Evolutionary conservation across 2,113 vertebrate species (phyloP), one percentile per base, ranked within the genome.

Genomic region (Apodemus sylvaticus): DNA sequence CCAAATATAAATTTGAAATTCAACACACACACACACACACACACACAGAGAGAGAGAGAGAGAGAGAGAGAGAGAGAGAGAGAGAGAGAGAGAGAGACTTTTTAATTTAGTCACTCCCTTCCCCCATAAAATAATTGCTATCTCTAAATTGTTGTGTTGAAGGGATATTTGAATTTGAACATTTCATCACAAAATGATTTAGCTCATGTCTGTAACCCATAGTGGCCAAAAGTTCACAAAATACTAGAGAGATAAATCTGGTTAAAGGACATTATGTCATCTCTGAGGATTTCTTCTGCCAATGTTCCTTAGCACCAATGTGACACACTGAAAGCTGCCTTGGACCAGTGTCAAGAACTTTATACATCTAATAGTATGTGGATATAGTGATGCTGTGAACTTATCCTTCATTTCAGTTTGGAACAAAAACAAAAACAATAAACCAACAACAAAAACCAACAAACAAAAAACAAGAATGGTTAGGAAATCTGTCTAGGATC

Each of bases 111-210:
- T 82, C 90, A 92, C 13, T 31, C 26, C 29, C 45, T 14, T 10
- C 7, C 6, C 5, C 68, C n/a, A 64, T 20, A 77, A 97, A 86
- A 94, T 95, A 12, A 22, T 94, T 79, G 7, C 66, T 89, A 71
- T 92, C 71, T 95, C 60, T 74, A 89, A 45, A 2, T 66, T 86
- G 19, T 45, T 93, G 26, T n/a, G 5, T 60, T 93, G 68, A 89
- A 97, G 29, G 79, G 62, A 76, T 87, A 92, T 97, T 93, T 92
- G 12, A 90, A 95, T 96, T 62, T 87, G 78, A 66, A 71, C 2
- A 64, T 86, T 94, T 97, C 53, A 96, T 94, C 71, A 89, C 45
- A 76, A 91, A 73, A n/a, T 91, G 81, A 78, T 92, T 94, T 76
- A 88, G n/a, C 10, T 90, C 79, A 82, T 92, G 62, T 39, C 58